Percentiles rank a stretch among this genome's conserved stretches.
These are phyloP conservation scores for Falco punctatus DNA, from an alignment of 2,113 vertebrate genomes.

Conservation along the genomic window DNA sequence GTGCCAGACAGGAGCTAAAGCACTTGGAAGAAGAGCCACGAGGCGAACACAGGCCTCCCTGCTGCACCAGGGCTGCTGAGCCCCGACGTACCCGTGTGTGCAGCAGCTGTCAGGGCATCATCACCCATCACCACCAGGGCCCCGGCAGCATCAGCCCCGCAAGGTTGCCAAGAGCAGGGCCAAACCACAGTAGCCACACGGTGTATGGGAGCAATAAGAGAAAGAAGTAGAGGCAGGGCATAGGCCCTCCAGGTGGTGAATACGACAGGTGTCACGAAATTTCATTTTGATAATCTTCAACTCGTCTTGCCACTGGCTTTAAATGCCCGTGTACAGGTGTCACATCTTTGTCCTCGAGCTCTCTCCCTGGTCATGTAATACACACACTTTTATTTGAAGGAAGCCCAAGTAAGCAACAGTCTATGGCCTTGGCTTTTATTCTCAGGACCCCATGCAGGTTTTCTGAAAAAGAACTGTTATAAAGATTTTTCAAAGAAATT, in stretches of 20 bases:
- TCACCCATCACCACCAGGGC: rapidly evolving
- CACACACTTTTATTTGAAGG: slow-evolving; percentile 4
- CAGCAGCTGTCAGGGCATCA: background rate
- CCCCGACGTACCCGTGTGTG: rapidly evolving
- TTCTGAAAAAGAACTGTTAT: slow-evolving; percentile 56
- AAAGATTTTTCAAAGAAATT: slow-evolving; percentile 57
- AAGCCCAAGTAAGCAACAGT: slow-evolving; percentile 6
- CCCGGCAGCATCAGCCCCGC: background rate
- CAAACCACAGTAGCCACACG: background rate
- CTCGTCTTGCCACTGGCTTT: background rate
- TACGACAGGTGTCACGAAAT: background rate
- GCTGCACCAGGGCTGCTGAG: background rate
- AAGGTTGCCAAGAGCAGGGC: background rate
- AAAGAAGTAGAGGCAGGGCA: background rate
- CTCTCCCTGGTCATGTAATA: background rate
- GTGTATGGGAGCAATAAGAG: background rate
- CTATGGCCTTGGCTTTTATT: slow-evolving; percentile 23
- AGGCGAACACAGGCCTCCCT: background rate
- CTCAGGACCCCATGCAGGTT: slow-evolving; percentile 19
- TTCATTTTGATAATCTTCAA: background rate
- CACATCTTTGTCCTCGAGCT: background rate
- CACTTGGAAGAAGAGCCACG: background rate
- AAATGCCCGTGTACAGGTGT: background rate
- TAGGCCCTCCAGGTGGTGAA: background rate
- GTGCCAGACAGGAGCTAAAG: background rate